Percentiles rank a stretch among this genome's conserved stretches.
Conservation (phyloP, 2,888 invertebrate species). For the Drosophila meridiana region DNA sequence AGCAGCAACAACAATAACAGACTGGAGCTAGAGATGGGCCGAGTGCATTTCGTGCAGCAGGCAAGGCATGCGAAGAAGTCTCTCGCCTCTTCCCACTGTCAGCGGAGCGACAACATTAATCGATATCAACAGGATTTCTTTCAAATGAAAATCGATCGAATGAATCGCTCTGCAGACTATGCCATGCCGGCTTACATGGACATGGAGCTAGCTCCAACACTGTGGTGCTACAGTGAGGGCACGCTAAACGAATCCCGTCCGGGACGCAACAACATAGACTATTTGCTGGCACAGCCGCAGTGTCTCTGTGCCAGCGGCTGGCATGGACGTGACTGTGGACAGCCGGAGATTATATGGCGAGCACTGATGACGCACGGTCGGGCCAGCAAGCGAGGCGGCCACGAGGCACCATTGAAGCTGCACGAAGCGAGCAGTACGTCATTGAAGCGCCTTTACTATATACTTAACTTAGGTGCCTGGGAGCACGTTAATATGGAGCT, state of each 20-base stretch:
- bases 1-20: background rate
- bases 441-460: slow-evolving; percentile 86
- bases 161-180: slow-evolving; percentile 67
- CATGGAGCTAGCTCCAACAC: slow-evolving; percentile 47
- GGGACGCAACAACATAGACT: slow-evolving; percentile 52
- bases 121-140: slow-evolving; percentile 70
- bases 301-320: slow-evolving; percentile 88
- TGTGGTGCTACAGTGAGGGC: slow-evolving; percentile 82
- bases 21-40: slow-evolving; percentile 12
- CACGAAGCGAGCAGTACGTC: slow-evolving; percentile 63
- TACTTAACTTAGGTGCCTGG: slow-evolving; percentile 86
- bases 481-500: slow-evolving; percentile 86
- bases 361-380: slow-evolving; percentile 86
- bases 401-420: slow-evolving; percentile 82
- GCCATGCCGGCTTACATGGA: slow-evolving; percentile 60
- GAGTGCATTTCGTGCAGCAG: slow-evolving; percentile 69
- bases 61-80: slow-evolving; percentile 12
- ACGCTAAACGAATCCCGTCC: slow-evolving; percentile 61
- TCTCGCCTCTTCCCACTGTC: slow-evolving; percentile 28
- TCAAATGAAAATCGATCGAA: slow-evolving; percentile 62
- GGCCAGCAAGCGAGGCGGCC: slow-evolving; percentile 67
- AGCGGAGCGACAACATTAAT: slow-evolving; percentile 60
- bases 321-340: slow-evolving; percentile 89
- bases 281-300: slow-evolving; percentile 69
- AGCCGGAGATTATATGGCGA: slow-evolving; percentile 89